Evolutionary conservation across 2,888 invertebrate genomes (phyloP), one percentile per base, ranked within the genome.

Genomic region (Drosophila tripunctata): DNA sequence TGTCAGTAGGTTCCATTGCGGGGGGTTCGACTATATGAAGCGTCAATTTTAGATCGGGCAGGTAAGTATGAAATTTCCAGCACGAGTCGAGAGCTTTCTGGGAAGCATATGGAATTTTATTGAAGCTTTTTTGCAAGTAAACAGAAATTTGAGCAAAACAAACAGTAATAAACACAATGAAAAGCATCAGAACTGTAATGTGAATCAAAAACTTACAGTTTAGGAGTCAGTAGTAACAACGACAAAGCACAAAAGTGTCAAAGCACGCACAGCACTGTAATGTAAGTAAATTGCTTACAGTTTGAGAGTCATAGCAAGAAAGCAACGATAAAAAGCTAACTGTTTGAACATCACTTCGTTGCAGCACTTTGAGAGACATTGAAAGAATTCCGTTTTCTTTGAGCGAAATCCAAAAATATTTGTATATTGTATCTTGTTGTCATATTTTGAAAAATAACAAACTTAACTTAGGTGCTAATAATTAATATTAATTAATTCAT

Each of bases 391-490:
- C 3, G n/a, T 19, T 22, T 27, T 38, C 19, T 67, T 75, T 78
- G 84, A 83, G 86, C 81, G 83, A 79, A 86, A 73, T 82, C 65
- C 78, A 80, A 80, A 87, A 87, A 82, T 80, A 87, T 76, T 54
- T 60, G 72, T 73, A 44, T 83, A 62, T 76, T 60, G 38, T 75
- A 78, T 67, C 80, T 75, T 70, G 72, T 65, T 75, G 57, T 80
- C 66, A 65, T 75, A 69, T 69, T 70, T 80, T 67, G 75, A 86
- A 80, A 82, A 82, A 82, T 86, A 82, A 80, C 84, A 83, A 82
- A 83, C 70, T 87, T 75, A 82, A 74, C 73, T 82, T 83, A 82
- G 68, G 78, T 82, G 84, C 84, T 78, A 73, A 64, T 62, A 76
- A 66, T 77, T 62, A 71, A 40, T 54, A 52, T 73, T 61, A 61